Evolutionary conservation across 2,797 vertebrate genomes (phyloP).

Genomic region (Pempheris klunzingeri): DNA sequence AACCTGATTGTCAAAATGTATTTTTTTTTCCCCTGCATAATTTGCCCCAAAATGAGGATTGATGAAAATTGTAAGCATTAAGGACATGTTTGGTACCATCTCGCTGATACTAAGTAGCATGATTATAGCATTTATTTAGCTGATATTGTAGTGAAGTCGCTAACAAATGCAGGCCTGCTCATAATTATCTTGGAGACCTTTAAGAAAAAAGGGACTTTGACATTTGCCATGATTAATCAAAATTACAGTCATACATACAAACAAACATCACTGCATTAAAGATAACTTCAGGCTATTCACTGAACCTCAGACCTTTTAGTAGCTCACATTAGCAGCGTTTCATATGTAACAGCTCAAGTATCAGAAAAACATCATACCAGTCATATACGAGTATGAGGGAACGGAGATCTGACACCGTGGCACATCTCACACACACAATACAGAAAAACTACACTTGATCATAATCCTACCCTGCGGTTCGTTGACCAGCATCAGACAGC

Average conservation of each 20-base stretch:
- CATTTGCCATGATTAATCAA: neutral
- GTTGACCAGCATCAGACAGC: constrained; percentile 91
- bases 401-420: neutral
- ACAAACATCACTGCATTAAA: neutral
- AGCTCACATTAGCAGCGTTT: neutral
- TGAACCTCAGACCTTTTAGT: neutral
- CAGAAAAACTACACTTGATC: neutral
- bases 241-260: neutral
- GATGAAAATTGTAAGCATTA: constrained; percentile 16
- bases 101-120: constrained; percentile 7
- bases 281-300: neutral
- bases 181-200: constrained; percentile 4
- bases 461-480: constrained; percentile 90
- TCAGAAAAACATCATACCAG: too few species aligned
- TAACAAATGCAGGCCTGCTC: neutral
- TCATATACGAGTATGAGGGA: too few species aligned
- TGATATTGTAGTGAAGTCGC: constrained; percentile 1
- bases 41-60: constrained; percentile 16
- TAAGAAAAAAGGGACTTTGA: neutral
- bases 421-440: neutral
- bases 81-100: constrained; percentile 18
- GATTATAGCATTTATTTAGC: constrained; percentile 26
- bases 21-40: constrained; percentile 22
- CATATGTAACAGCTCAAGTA: neutral
- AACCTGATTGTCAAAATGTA: constrained; percentile 16